A percentile compares a stretch with the other conserved stretches of the same genome.
These are phyloP conservation scores for Torymus aiolomorphi DNA, from an alignment of 2,888 invertebrate species.

Conservation along the genomic window DNA sequence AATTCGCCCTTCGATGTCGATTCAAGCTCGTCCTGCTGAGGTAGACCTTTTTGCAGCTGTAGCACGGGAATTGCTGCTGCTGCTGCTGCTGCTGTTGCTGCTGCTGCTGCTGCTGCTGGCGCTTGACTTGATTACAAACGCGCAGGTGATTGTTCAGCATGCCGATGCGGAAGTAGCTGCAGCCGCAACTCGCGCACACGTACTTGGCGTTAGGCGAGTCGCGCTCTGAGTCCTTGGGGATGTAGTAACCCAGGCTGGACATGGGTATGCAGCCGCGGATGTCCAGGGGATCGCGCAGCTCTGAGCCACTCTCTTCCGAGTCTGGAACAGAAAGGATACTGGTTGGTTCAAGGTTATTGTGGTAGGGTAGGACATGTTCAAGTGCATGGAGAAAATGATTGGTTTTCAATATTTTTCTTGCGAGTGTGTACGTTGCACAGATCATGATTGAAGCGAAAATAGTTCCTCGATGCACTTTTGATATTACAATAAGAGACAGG, in stretches of 20 bases:
- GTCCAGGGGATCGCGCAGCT: conserved; percentile 43
- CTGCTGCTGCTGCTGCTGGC: conserved; percentile 7
- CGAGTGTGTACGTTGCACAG: too few relatives aligned
- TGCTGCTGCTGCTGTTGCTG: background rate
- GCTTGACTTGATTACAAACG: conserved; percentile 9
- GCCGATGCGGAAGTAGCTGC: conserved; percentile 10
- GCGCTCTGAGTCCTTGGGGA: background rate
- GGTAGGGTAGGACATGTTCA: too few relatives aligned
- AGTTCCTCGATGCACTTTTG: too few relatives aligned
- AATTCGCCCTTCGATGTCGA: conserved; percentile 66
- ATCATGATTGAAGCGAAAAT: too few relatives aligned
- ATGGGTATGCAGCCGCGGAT: conserved; percentile 3
- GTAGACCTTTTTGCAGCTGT: conserved; percentile 72
- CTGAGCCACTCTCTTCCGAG: conserved; percentile 53
- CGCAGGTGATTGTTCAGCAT: conserved; percentile 26
- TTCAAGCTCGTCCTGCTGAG: conserved; percentile 72
- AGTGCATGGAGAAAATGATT: too few relatives aligned
- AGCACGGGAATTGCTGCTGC: conserved; percentile 64
- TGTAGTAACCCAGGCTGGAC: conserved; percentile 23
- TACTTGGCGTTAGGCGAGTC: background rate
- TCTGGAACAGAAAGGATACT: conserved; percentile 46
- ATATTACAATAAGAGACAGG: too few relatives aligned
- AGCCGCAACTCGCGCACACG: conserved; percentile 44
- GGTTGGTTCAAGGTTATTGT: conserved; percentile 18
- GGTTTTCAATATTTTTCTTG: too few relatives aligned